Base-by-base conservation (phyloP, 2,113 vertebrate genomes). In the Scomber colias region DNA sequence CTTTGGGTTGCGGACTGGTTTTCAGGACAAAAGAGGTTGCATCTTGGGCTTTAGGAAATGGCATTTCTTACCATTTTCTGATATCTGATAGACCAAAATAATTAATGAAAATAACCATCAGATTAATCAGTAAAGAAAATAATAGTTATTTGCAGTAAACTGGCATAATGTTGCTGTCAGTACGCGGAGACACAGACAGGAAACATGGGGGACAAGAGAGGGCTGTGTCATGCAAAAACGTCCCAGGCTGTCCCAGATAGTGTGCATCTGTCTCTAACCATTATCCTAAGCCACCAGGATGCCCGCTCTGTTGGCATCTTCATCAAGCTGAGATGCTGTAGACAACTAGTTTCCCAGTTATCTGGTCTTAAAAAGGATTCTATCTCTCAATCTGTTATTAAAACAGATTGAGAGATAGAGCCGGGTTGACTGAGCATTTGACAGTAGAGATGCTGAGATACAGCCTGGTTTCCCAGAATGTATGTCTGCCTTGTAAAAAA, bases 401-500 rank as follows among this genome's bases (percentile, higher is more conserved):
- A 87, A 60, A 60, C 60, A 76, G 45, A 57, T 14, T 21, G 5
- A 10, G 53, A 77, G 66, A 68, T 70, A 4, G 11, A 62, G 53
- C 44, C 40, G 78, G 21, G 49, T 40, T 21, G 65, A 57, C 16
- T 19, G 27, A 60, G 19, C 31, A 19, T n/a, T 72, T 54, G 5
- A 40, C 35, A 40, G 35, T 40, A 40, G 15, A 74, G 69, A 86
- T 83, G 69, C 46, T 65, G 11, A 72, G 66, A 79, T 76, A 61
- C 40, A 70, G 19, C 40, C 31, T 49, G 61, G 50, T 59, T 67
- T 62, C 55, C 56, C 71, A 51, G 48, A 56, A 7, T 40, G 35
- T 40, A 40, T 51, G 27, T 61, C 61, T 50, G 57, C 27, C 19
- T 40, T 50, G 46, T n/a, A 13, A 57, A 68, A 15, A 2, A 55